phyloP scores from a whole-genome alignment of 2,113 vertebrate genomes.

The Cyanoliseus patagonus region DNA sequence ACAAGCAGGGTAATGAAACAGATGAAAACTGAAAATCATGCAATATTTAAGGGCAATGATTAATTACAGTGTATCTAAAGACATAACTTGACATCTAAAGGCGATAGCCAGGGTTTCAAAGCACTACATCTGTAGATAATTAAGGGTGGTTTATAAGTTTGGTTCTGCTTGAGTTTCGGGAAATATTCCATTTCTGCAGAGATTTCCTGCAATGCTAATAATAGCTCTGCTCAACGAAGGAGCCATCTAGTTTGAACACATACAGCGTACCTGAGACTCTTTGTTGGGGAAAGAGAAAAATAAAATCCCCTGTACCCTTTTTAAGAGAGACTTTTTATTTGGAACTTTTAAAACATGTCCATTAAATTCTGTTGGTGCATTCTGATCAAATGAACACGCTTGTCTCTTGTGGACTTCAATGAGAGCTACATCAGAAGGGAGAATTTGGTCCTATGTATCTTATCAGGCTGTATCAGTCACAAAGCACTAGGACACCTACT shows the following conservation, averaged over 20 bases:
- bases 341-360: not conserved
- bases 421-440: slow-evolving; percentile 40
- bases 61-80: slow-evolving; percentile 59
- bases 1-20: slow-evolving; percentile 27
- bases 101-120: slow-evolving; percentile 53
- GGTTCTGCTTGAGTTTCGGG: slow-evolving; percentile 46
- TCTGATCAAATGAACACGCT: slow-evolving; percentile 40
- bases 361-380: slow-evolving; percentile 45
- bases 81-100: slow-evolving; percentile 66
- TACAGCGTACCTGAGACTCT: slow-evolving; percentile 1
- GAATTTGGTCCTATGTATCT: not conserved
- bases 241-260: not conserved
- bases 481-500: slow-evolving; percentile 39
- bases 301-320: not conserved
- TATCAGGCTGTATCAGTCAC: slow-evolving; percentile 38
- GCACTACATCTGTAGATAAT: slow-evolving; percentile 59
- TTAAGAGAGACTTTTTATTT: slow-evolving; percentile 16
- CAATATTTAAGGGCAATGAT: slow-evolving; percentile 59
- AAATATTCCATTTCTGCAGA: slow-evolving; percentile 51
- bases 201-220: slow-evolving; percentile 65
- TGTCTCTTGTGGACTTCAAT: slow-evolving; percentile 49
- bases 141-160: slow-evolving; percentile 55
- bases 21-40: slow-evolving; percentile 53
- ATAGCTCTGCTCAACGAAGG: slow-evolving; percentile 17
- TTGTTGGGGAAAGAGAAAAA: not conserved